Evolutionary conservation across 2,888 invertebrate species (phyloP).

Genomic region (Oegoconia quadripuncta): DNA sequence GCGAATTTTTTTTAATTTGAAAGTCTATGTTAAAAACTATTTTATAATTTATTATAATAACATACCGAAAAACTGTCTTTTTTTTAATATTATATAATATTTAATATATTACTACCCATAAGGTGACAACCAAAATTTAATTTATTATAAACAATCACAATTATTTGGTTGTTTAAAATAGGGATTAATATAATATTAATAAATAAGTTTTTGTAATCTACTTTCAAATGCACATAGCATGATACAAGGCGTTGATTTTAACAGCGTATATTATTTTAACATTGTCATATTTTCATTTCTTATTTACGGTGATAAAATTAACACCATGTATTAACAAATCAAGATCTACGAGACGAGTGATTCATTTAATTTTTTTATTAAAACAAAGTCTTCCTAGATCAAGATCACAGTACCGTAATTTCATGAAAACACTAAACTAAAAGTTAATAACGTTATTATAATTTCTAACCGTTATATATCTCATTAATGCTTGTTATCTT

Average conservation of each 20-base stretch:
- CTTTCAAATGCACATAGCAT: slow-evolving; percentile 13
- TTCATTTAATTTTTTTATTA: neutral
- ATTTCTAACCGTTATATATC: too few species aligned
- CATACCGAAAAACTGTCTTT: slow-evolving; percentile 32
- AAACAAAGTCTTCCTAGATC: slow-evolving; percentile 11
- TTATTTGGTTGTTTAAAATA: slow-evolving; percentile 35
- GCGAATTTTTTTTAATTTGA: slow-evolving; percentile 31
- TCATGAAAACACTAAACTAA: too few species aligned
- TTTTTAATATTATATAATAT: slow-evolving; percentile 24
- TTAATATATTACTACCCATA: slow-evolving; percentile 9
- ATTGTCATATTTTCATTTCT: slow-evolving; percentile 11
- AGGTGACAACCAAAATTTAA: slow-evolving; percentile 17
- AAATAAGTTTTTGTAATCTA: slow-evolving; percentile 14
- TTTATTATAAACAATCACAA: slow-evolving; percentile 33
- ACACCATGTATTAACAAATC: slow-evolving; percentile 4
- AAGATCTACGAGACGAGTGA: slow-evolving; percentile 8
- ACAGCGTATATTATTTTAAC: slow-evolving; percentile 9
- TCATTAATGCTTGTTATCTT: too few species aligned
- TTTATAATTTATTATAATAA: slow-evolving; percentile 14
- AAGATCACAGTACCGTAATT: slow-evolving; percentile 21
- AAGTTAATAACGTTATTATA: too few species aligned
- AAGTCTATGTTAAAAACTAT: slow-evolving; percentile 13
- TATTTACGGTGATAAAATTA: neutral
- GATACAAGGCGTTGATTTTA: slow-evolving; percentile 5
- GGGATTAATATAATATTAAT: slow-evolving; percentile 24